Evolutionary conservation across 1,140 invertebrate species (phyloP), one percentile per base, ranked within the genome.

Genomic region (Doryteuthis pealeii): DNA sequence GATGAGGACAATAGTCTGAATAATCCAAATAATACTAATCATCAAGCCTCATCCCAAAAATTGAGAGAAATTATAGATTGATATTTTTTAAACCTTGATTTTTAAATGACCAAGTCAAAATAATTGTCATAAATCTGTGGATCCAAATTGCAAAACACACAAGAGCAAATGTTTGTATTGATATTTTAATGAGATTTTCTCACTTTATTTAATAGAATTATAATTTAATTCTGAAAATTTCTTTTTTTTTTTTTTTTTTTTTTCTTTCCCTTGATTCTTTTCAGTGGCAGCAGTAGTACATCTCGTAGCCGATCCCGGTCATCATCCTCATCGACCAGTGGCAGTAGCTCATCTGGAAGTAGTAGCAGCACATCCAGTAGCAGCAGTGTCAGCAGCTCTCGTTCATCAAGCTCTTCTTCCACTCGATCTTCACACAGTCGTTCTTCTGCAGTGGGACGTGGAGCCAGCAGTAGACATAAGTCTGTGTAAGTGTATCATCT

Each of bases 381-480:
- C 15, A 80, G 79, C 73, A 79, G 78, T 22, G 75, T 74, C 18
- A 82, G 82, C 73, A 79, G 77, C 54, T 82, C 81, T 54, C 67
- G 81, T 14, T 83, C 81, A 22, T 78, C 78, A 18, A 82, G 82
- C 67, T 83, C 82, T 14, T 80, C 81, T 54, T 79, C 79, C 30
- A 81, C 77, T 67, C 75, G 79, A 4, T 83, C 82, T 43, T 80
- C 79, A 26, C 76, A 74, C 58, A 81, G 78, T 77, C 40, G 45
- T 3, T 28, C 40, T n/a, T 31, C 40, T 49, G 70, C 30, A 49
- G 40, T 28, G 22, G 28, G 40, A 14, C 70, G 70, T 26, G 40
- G 40, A n/a, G 40, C 70, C 70, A 71, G 70, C 49, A 49, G 6
- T 22, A 45, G 49, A 28, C 28, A 45, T 15, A 71, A 71, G 26